Conservation (phyloP, 2,888 invertebrate genomes). For the Amphipoea oculea region DNA sequence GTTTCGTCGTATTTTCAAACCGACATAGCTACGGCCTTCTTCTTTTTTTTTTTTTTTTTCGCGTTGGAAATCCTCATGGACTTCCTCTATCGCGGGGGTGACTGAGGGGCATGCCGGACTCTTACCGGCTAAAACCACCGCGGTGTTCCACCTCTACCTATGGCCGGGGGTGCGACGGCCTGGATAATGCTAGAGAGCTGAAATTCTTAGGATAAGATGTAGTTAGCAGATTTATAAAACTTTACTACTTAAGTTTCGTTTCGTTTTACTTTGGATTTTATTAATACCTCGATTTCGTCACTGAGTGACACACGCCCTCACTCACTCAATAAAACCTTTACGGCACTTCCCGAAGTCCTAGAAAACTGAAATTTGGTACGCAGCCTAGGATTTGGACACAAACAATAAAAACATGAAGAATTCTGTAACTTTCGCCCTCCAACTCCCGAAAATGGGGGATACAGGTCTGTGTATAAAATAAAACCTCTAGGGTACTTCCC, state of each 20-base stretch:
- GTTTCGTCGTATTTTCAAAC: neutral
- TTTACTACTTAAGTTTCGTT: neutral
- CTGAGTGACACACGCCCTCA: neutral
- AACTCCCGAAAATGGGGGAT: neutral
- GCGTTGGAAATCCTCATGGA: no score
- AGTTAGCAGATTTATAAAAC: neutral
- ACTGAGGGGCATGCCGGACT: no score
- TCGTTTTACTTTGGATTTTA: neutral
- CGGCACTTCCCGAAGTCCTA: neutral
- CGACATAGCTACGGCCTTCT: neutral
- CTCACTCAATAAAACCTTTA: neutral
- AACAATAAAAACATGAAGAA: neutral
- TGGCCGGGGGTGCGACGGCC: no score
- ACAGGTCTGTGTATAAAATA: neutral
- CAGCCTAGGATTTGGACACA: neutral
- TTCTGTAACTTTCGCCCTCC: neutral
- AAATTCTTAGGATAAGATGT: neutral
- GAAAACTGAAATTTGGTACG: neutral
- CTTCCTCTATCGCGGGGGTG: no score
- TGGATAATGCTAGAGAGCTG: neutral
- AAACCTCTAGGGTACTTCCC: neutral
- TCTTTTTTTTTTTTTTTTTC: no score
- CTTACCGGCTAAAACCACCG: no score
- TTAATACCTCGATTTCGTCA: neutral
- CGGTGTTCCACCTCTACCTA: no score